phyloP scores from a whole-genome alignment of 2,797 vertebrate species.

The Manis crassicaudata region DNA sequence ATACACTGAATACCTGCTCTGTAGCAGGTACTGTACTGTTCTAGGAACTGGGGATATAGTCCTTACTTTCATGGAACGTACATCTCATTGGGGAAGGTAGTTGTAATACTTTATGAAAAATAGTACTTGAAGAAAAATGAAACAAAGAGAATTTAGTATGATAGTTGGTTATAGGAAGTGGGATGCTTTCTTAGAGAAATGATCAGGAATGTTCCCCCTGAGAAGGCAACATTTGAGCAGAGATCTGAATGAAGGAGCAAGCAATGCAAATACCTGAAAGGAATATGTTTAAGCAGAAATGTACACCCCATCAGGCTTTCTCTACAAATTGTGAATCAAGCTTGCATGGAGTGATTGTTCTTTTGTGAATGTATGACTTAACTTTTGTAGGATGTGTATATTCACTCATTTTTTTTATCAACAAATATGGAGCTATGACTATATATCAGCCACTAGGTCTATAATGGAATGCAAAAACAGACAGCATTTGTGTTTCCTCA shows the following conservation, averaged over 20 bases:
- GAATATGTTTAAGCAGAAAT: neutral
- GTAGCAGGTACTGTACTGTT: neutral
- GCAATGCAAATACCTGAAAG: neutral
- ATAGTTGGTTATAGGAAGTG: neutral
- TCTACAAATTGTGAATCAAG: neutral
- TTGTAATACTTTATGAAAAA: neutral
- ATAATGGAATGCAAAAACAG: neutral
- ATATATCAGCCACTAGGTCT: neutral
- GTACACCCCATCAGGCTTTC: neutral
- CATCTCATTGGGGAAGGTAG: neutral
- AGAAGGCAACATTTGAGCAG: neutral
- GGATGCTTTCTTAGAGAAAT: neutral
- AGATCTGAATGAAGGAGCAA: neutral
- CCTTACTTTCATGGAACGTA: neutral
- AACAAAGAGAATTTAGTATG: neutral
- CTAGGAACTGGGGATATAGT: neutral
- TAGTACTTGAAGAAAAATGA: neutral
- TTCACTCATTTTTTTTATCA: neutral
- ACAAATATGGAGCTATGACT: neutral
- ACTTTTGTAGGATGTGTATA: neutral
- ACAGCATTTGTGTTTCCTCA: neutral
- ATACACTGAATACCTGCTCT: neutral
- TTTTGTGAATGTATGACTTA: neutral
- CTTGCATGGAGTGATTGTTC: neutral
- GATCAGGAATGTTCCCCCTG: neutral